These are phyloP conservation scores for Idaea dimidiata DNA, from an alignment of 2,888 invertebrate genomes.

Conservation along the genomic window DNA sequence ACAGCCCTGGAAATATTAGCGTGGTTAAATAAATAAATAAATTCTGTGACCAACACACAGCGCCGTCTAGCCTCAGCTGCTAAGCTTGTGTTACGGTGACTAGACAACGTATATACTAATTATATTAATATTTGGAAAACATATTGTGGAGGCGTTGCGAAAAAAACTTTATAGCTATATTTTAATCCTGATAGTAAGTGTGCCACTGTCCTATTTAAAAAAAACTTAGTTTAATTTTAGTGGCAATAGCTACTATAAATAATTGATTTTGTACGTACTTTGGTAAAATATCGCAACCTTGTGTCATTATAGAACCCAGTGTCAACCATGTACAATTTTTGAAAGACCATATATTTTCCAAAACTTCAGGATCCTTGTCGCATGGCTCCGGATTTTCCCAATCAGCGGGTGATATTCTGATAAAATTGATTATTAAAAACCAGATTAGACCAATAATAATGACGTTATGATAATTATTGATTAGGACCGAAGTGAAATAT, in stretches of 20 bases:
- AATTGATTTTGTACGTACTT: conserved; percentile 79
- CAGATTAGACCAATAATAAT: conserved; percentile 3
- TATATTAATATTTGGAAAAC: too few species aligned
- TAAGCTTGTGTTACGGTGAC: too few species aligned
- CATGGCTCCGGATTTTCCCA: conserved; percentile 97
- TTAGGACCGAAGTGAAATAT: not conserved
- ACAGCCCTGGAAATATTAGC: conserved; percentile 83
- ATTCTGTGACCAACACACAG: too few species aligned
- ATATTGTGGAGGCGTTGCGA: too few species aligned
- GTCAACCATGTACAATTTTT: conserved; percentile 96
- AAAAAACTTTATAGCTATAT: too few species aligned
- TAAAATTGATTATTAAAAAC: conserved; percentile 24
- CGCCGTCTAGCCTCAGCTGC: too few species aligned
- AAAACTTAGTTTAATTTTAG: too few species aligned
- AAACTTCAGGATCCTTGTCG: conserved; percentile 89
- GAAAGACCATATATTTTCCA: conserved; percentile 94
- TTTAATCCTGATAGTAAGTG: too few species aligned
- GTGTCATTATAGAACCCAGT: conserved; percentile 94
- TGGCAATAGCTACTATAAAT: not conserved
- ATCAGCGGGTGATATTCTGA: conserved; percentile 93
- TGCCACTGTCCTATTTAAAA: too few species aligned
- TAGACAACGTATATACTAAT: too few species aligned
- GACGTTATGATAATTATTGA: not conserved
- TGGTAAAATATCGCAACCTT: conserved; percentile 95
- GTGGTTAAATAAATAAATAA: too few species aligned